A percentile compares a stretch with the other conserved stretches of the same genome.
Conservation (phyloP, 1,140 invertebrate genomes). For the Tribolium castaneum region DNA sequence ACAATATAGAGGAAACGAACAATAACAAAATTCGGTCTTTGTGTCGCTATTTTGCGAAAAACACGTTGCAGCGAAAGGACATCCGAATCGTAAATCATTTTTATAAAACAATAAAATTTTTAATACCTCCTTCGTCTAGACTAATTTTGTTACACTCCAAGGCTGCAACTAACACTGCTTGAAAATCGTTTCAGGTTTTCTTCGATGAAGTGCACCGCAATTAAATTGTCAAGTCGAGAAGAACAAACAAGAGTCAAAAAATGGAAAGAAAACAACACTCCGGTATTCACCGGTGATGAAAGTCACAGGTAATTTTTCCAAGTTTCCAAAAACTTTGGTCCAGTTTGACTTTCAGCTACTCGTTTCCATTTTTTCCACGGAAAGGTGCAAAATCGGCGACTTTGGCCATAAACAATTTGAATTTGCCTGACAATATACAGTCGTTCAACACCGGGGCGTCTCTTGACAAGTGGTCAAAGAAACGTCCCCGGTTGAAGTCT, state of each 20-base stretch:
- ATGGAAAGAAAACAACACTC: neutral
- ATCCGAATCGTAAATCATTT: constrained; percentile 44
- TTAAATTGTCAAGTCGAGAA: neutral
- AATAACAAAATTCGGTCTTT: constrained; percentile 21
- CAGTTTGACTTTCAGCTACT: neutral
- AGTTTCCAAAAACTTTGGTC: neutral
- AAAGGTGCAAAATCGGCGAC: neutral
- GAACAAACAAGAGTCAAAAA: neutral
- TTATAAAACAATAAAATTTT: constrained; percentile 46
- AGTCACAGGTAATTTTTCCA: neutral
- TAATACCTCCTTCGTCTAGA: constrained; percentile 38
- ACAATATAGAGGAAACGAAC: constrained; percentile 21
- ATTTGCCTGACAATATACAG: constrained; percentile 6
- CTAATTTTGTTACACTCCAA: constrained; percentile 18
- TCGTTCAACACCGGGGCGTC: constrained; percentile 44
- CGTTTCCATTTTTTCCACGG: constrained; percentile 8
- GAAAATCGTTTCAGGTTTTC: constrained; percentile 5
- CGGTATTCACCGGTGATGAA: neutral
- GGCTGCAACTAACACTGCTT: neutral
- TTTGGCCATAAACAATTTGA: neutral
- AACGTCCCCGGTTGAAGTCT: constrained; percentile 38
- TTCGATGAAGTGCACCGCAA: constrained; percentile 24
- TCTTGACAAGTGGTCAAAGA: constrained; percentile 43
- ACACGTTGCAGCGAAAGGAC: constrained; percentile 26
- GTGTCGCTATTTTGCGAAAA: constrained; percentile 24